Evolutionary conservation across 2,113 vertebrate genomes (phyloP), one percentile per base, ranked within the genome.

Genomic region (Ochotona curzoniae): DNA sequence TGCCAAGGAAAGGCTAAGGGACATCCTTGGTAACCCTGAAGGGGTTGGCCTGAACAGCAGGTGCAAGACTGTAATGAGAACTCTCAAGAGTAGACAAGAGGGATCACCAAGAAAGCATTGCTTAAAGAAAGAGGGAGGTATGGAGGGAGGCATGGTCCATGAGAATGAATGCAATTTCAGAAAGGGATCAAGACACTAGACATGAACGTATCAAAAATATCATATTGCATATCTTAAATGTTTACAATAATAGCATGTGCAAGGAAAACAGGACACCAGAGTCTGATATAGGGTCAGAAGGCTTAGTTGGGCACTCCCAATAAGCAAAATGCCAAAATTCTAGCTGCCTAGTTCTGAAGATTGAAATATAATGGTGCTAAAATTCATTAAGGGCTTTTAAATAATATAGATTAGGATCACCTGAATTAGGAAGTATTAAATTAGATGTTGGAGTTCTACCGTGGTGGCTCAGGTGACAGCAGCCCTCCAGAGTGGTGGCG

Each of bases 1-100:
- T 83, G 70, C 71, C 7, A 67, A 94, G 69, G 76, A 30, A 74
- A 73, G 71, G 78, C 76, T 86, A 44, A 92, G 81, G 91, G 91
- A 82, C 89, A 94, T 25, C 80, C 78, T 80, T 83, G 78, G 84
- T 71, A 83, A 76, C 71, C 44, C 67, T 1, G 73, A 87, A 75
- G 67, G 95, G 96, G 94, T 89, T 3, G 47, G 83, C 69, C 79
- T 66, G 89, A 69, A 89, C 89, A 94, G 93, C 94, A 96, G 95
- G 96, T 94, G 95, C 63, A 57, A 1, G 0, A 70, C 75, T 84
- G 14, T 75, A 70, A 93, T 85, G 79, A 92, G 67, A 57, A 35
- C 81, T 54, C 57, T 86, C 28, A 69, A 75, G 70, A 61, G 74
- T 21, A 90, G 83, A 74, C 66, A 84, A 79, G 54, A 86, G 64